Percentiles rank a stretch among this genome's conserved stretches.
These are phyloP conservation scores for Lasioglossum morio DNA, from an alignment of 2,888 invertebrate genomes.

Conservation along the genomic window DNA sequence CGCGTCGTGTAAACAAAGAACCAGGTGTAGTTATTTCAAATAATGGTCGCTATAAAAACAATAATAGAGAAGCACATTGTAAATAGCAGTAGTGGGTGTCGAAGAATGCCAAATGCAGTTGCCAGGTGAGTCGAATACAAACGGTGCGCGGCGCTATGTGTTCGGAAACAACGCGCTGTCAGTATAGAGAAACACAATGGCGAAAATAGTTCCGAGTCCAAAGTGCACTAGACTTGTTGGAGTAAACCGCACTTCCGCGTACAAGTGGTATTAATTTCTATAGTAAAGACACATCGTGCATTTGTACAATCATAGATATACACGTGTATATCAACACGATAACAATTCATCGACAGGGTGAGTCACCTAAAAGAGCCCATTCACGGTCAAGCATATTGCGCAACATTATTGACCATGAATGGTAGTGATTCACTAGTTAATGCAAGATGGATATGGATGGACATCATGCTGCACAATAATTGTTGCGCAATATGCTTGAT, in stretches of 20 bases:
- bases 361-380: too few relatives aligned
- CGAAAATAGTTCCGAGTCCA: constrained; percentile 52
- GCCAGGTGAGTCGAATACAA: constrained; percentile 35
- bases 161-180: constrained; percentile 12
- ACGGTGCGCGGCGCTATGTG: not conserved
- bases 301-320: not conserved
- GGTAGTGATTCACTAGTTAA: too few relatives aligned
- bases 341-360: not conserved
- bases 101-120: constrained; percentile 43
- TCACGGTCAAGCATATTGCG: too few relatives aligned
- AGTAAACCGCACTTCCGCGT: constrained; percentile 47
- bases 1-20: not conserved
- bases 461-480: too few relatives aligned
- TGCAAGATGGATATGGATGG: too few relatives aligned
- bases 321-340: not conserved
- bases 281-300: not conserved
- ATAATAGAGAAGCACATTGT: not conserved
- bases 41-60: not conserved
- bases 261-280: not conserved
- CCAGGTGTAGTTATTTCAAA: not conserved
- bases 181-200: constrained; percentile 41
- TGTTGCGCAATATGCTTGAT: too few relatives aligned
- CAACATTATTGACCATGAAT: too few relatives aligned
- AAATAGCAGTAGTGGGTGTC: not conserved
- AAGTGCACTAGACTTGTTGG: constrained; percentile 44